Percentiles rank a stretch among this genome's conserved stretches.
These are phyloP conservation scores for Sitta carolinensis DNA, from an alignment of 2,797 vertebrate genomes.

Conservation along the genomic window DNA sequence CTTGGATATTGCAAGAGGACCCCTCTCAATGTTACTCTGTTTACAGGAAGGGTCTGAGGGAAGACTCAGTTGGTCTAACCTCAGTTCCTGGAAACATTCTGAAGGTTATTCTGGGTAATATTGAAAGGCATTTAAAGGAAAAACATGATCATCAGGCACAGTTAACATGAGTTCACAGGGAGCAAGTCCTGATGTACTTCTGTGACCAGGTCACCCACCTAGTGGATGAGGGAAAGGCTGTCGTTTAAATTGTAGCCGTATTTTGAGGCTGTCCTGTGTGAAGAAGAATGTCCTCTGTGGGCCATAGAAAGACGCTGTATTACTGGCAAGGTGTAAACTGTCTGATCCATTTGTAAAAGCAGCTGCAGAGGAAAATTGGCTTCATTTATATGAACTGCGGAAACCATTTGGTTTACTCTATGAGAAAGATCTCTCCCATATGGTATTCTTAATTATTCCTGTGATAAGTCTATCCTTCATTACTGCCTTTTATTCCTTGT, in stretches of 20 bases:
- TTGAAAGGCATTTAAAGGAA: not conserved
- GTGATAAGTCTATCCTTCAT: not conserved
- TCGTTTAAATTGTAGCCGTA: not conserved
- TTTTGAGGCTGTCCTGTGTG: not conserved
- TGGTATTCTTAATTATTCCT: not conserved
- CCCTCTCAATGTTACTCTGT: rapidly evolving
- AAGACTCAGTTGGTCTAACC: not conserved
- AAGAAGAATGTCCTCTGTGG: not conserved
- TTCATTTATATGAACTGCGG: not conserved
- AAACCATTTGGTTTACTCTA: not conserved
- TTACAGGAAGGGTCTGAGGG: not conserved
- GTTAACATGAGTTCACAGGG: not conserved
- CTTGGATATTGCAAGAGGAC: not conserved
- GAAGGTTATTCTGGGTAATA: not conserved
- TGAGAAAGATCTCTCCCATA: not conserved
- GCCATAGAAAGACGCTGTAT: not conserved
- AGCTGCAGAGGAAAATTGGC: not conserved
- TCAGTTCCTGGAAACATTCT: not conserved
- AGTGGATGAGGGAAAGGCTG: not conserved
- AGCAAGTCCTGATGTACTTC: not conserved
- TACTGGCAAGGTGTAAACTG: not conserved
- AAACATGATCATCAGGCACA: not conserved
- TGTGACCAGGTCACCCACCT: not conserved
- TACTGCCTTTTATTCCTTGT: not conserved
- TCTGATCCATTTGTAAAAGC: not conserved